Conservation (phyloP, 1,140 invertebrate species). For the Fragariocoptes setiger region DNA sequence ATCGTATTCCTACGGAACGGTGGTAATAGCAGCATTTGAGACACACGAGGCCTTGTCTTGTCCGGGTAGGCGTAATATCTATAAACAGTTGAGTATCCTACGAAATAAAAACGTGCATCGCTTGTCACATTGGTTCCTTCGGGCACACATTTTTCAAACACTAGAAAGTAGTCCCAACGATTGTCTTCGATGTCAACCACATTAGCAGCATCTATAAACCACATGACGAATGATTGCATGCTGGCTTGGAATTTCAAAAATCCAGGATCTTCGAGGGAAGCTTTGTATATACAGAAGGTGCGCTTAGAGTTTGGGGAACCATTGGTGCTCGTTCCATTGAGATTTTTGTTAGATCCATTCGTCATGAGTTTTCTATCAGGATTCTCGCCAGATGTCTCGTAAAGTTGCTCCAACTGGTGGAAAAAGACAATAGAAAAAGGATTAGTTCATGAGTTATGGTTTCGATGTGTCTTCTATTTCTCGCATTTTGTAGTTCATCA, state of each 20-base stretch:
- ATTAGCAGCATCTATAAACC: conserved; percentile 63
- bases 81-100: conserved; percentile 66
- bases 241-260: conserved; percentile 47
- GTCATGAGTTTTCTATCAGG: too few species aligned
- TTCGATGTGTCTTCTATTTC: too few species aligned
- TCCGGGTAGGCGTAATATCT: conserved; percentile 74
- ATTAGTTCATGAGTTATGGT: too few species aligned
- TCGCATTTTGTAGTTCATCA: too few species aligned
- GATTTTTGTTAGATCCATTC: not conserved
- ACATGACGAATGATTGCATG: conserved; percentile 65
- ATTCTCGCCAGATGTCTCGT: too few species aligned
- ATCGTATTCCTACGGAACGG: conserved; percentile 55
- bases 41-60: conserved; percentile 46
- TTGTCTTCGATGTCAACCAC: conserved; percentile 74
- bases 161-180: conserved; percentile 29
- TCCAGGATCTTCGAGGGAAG: conserved; percentile 29
- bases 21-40: conserved; percentile 60
- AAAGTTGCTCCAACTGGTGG: too few species aligned
- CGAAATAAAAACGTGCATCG: conserved; percentile 29
- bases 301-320: not conserved
- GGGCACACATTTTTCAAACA: conserved; percentile 9
- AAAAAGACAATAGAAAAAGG: too few species aligned
- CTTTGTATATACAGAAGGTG: conserved; percentile 43
- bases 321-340: not conserved
- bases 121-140: not conserved